Base-by-base conservation (phyloP, 2,888 invertebrate species). In the Biston stratarius region DNA sequence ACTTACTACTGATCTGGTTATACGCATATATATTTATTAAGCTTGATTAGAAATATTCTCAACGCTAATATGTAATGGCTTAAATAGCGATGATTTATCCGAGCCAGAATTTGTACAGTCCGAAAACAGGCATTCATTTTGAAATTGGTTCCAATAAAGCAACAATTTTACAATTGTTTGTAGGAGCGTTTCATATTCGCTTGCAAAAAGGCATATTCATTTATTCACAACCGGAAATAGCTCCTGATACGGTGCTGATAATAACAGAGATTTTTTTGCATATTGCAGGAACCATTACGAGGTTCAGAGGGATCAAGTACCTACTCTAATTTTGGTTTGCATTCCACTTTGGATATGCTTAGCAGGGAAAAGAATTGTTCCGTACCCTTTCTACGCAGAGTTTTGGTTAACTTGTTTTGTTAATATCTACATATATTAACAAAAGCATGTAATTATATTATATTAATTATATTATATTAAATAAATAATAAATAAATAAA, bases 161-260 rank as follows among this genome's bases (percentile, higher is more conserved):
- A 15, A 44, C 12, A n/a, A 11, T 58, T 55, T 48, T 36, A 59
- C 58, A 64, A 14, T 14, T 14, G 42, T 5, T 56, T 61, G n/a
- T 33, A 33, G n/a, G 12, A 6, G 33, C 7, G 45, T 10, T 42
- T 61, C 48, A 51, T 49, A 34, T 48, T 55, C 51, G 42, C 34
- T 36, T 57, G 45, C 56, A 48, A 66, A 47, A 51, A 11, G 10
- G 15, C 47, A n/a, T 7, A 62, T 67, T 48, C 59, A 24, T 59
- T 67, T 59, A 67, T 67, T 58, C 62, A 67, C 6, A 11, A 0
- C 48, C 59, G 67, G 67, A 67, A 59, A 59, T 67, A 55, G 59
- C 62, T 38, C 56, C 53, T 63, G 55, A 62, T 63, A 51, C 55
- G 15, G 42, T 38, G 62, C 58, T 42, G 59, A 62, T 67, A 63